Evolutionary conservation across 1,140 invertebrate genomes (phyloP), one percentile per base, ranked within the genome.

Genomic region (Aphaenogaster ashmeadi): DNA sequence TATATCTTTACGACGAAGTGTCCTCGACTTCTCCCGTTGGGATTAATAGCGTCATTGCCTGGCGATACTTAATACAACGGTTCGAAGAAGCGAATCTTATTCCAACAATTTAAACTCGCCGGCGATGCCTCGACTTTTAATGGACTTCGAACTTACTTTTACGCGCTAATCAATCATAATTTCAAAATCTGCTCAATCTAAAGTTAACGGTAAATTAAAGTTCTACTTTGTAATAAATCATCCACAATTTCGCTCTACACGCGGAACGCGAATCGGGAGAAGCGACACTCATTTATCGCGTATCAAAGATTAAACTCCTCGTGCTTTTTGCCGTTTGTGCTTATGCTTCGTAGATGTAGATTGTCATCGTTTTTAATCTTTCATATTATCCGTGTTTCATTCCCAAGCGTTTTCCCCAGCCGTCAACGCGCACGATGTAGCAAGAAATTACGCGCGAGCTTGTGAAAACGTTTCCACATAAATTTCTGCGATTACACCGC

Each of bases 1-100:
- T 75, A 52, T 67, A 75, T 58, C 75, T 80, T 89, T 66, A 80
- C 38, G 85, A 50, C 52, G 56, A 89, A 88, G 47, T 15, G 38
- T 64, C 69, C 69, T 33, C 41, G 15, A 79, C 27, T 78, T 88
- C 78, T 50, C 54, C n/a, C 18, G 41, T 38, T 27, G 21, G 86
- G 71, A 74, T 38, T 66, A 89, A 88, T 64, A 52, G 60, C 38
- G 21, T n/a, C 88, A 84, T 78, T 62, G 58, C 60, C 41, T 11
- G 67, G 50, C 52, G 71, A 84, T 84, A 38, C 41, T 84, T 88
- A 81, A 67, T 78, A 47, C 78, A 80, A 69, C 69, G 41, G 41
- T 74, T 72, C 21, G 52, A 52, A 72, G 50, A 72, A n/a, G 52
- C 38, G 62, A 41, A 83, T 58, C 67, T 75, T 75, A 60, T 60